phyloP scores from a whole-genome alignment of 1,140 invertebrate genomes.

The Drosophila orena region DNA sequence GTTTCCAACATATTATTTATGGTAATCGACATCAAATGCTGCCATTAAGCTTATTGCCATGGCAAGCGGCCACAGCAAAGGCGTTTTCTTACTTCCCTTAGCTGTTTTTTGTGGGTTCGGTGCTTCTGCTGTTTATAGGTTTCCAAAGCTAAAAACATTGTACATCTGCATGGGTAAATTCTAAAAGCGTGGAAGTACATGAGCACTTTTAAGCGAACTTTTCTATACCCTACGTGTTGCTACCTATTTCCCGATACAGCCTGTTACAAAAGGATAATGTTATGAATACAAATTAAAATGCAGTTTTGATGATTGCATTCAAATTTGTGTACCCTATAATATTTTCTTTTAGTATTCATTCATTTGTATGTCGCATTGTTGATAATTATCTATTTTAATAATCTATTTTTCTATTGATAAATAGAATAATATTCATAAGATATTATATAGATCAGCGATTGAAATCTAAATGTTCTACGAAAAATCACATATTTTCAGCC shows the following conservation, averaged over 20 bases:
- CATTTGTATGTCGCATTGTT: too few species aligned
- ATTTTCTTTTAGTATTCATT: too few species aligned
- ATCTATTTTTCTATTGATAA: too few species aligned
- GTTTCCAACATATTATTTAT: constrained; percentile 62
- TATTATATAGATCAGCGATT: too few species aligned
- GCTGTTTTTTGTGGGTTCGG: constrained; percentile 17
- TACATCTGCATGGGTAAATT: constrained; percentile 24
- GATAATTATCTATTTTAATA: too few species aligned
- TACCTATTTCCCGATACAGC: not conserved
- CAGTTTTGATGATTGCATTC: too few species aligned
- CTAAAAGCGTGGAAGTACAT: constrained; percentile 7
- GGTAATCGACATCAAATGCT: constrained; percentile 81
- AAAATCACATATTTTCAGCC: too few species aligned
- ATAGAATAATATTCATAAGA: too few species aligned
- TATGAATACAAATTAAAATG: too few species aligned
- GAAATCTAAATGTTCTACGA: too few species aligned
- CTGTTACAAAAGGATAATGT: too few species aligned
- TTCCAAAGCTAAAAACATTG: constrained; percentile 38
- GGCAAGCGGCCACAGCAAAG: constrained; percentile 59
- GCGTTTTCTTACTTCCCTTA: constrained; percentile 47
- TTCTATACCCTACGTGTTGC: constrained; percentile 1
- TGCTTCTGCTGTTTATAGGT: constrained; percentile 38
- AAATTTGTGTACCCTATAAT: too few species aligned
- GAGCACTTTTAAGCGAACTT: not conserved
- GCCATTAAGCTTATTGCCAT: constrained; percentile 76